These are phyloP conservation scores for Erpobdella octoculata DNA, from an alignment of 2,888 invertebrate species.

Conservation along the genomic window DNA sequence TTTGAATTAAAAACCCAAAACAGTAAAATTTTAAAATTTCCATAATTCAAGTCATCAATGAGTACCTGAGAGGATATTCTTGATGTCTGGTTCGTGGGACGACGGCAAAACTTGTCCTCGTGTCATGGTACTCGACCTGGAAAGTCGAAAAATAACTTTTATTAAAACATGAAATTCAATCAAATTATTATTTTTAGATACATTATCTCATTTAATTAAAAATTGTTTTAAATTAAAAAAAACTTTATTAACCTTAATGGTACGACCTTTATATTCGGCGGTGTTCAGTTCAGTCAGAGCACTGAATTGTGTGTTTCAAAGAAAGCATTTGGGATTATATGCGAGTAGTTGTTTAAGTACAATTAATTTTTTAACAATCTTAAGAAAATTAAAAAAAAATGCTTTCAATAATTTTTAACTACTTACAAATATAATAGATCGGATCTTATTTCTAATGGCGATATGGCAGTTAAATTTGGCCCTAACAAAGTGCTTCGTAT, in stretches of 20 bases:
- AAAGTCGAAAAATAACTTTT: background rate
- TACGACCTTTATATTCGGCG: slow-evolving; percentile 73
- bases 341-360: background rate
- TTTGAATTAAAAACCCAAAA: background rate
- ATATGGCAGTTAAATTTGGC: too few species aligned
- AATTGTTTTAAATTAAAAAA: background rate
- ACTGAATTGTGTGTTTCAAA: slow-evolving; percentile 55
- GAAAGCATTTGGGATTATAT: too few species aligned
- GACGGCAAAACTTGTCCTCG: slow-evolving; percentile 1
- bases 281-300: slow-evolving; percentile 79
- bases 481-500: too few species aligned
- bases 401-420: too few species aligned
- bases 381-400: background rate
- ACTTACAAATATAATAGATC: too few species aligned
- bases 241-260: slow-evolving; percentile 63
- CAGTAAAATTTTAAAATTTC: background rate
- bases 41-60: background rate
- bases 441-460: too few species aligned
- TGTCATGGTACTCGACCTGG: slow-evolving; percentile 22
- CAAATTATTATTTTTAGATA: background rate
- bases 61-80: slow-evolving; percentile 15
- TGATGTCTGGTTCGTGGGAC: background rate
- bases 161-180: background rate
- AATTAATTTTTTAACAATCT: background rate
- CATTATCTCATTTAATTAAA: background rate